Base-by-base conservation (phyloP, 2,888 invertebrate genomes). In the Acronicta aceris region DNA sequence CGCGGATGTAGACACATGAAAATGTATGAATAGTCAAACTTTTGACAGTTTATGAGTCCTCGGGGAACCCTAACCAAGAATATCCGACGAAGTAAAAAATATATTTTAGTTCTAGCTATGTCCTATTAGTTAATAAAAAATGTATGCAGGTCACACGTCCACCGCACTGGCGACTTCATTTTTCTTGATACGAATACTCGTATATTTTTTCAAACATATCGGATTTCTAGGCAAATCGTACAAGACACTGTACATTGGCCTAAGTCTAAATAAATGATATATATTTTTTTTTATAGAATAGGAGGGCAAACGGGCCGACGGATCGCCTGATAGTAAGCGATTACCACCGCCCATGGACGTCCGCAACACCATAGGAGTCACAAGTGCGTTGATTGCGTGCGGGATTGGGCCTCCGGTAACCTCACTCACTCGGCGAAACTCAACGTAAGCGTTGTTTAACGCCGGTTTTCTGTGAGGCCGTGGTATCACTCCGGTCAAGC, bases 101-200 rank as follows among this genome's bases (percentile, higher is more conserved):
- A 38, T 59, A 16, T 52, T 54, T 49, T 43, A 38, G 48, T 62
- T 58, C 69, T 76, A 62, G 51, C 56, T 50, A 33, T 45, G 61
- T 69, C 10, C 51, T 59, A 63, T 54, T 53, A 54, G 62, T 62
- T 56, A 65, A 74, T 74, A 41, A 63, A 73, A 74, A 49, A 74
- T 65, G 59, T 63, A 69, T 69, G 48, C 56, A 57, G 60, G 69
- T n/a, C n/a, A n/a, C n/a, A n/a, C 47, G 36, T 21, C 30, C 48
- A 25, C 21, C 41, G 8, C 46, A 38, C 53, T 45, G 60, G 43
- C 55, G 40, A 10, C 40, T 46, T 49, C 33, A 52, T 65, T 49
- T 59, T 66, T 5, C 43, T 58, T 55, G 45, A 62, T 42, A 38
- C 41, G 48, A 65, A 46, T 43, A n/a, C n/a, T n/a, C n/a, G n/a